phyloP scores from a whole-genome alignment of 2,113 vertebrate genomes.

The Vidua macroura region DNA sequence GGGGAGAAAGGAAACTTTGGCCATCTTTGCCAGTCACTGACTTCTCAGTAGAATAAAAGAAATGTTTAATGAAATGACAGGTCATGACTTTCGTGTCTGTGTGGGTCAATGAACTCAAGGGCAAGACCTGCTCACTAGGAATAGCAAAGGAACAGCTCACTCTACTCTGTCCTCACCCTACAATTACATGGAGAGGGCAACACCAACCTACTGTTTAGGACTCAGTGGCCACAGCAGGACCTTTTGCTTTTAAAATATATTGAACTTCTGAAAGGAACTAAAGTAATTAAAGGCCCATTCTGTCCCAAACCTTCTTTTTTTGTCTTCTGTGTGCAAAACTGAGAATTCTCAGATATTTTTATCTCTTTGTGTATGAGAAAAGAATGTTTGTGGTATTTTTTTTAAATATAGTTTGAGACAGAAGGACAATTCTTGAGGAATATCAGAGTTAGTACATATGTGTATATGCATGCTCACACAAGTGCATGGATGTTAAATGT shows the following conservation, averaged over 20 bases:
- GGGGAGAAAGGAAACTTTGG: not conserved
- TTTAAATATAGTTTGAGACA: not conserved
- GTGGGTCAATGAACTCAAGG: not conserved
- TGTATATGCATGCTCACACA: not conserved
- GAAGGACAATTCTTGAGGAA: not conserved
- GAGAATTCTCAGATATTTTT: not conserved
- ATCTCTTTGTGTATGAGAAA: not conserved
- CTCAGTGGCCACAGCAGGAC: not conserved
- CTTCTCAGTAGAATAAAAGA: not conserved
- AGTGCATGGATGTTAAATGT: not conserved
- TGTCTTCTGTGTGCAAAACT: not conserved
- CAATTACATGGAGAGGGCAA: not conserved
- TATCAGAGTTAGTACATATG: not conserved
- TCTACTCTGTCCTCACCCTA: not conserved
- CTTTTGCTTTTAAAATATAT: not conserved
- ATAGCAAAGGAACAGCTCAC: not conserved
- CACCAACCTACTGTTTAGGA: not conserved
- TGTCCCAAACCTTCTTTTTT: not conserved
- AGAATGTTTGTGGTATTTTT: not conserved
- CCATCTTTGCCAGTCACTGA: not conserved
- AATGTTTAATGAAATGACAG: not conserved
- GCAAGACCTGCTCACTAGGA: not conserved
- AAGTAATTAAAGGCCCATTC: constrained; percentile 4
- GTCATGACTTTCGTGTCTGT: not conserved
- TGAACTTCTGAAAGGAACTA: not conserved